A percentile compares a stretch with the other conserved stretches of the same genome.
Evolutionary conservation across 2,888 invertebrate genomes (phyloP).

Genomic region (Tiliacea citrago): DNA sequence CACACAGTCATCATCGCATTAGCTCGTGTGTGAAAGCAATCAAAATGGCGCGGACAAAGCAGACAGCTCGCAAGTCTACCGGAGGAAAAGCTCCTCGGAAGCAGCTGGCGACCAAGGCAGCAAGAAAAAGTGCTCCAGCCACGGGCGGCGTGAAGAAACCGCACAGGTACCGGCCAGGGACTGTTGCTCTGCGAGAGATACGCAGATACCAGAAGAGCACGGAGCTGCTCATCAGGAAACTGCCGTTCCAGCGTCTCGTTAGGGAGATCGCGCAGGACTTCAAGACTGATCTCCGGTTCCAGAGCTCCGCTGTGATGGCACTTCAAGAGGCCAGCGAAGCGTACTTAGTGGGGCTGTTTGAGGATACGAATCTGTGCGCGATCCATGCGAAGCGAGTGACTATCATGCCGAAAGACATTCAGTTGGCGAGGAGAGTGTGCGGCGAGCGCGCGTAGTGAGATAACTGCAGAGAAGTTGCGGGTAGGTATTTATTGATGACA

Average conservation of each 20-base stretch:
- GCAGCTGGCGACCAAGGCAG: constrained; percentile 93
- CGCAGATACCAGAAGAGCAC: constrained; percentile 94
- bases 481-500: constrained; percentile 74
- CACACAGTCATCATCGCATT: not conserved
- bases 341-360: constrained; percentile 93
- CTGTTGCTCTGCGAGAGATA: constrained; percentile 93
- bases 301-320: constrained; percentile 93
- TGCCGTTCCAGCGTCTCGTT: constrained; percentile 94
- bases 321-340: constrained; percentile 92
- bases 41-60: constrained; percentile 93
- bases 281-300: constrained; percentile 93
- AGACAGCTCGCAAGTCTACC: constrained; percentile 94
- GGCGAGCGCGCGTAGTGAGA: constrained; percentile 79
- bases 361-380: constrained; percentile 95
- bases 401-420: constrained; percentile 85
- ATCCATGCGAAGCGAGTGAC: constrained; percentile 92
- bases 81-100: constrained; percentile 94
- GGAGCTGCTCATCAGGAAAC: constrained; percentile 93
- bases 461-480: not conserved
- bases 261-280: constrained; percentile 94
- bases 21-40: not conserved
- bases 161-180: constrained; percentile 93
- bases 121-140: constrained; percentile 93
- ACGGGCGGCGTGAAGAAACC: constrained; percentile 94
- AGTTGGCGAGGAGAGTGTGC: constrained; percentile 81